Conservation (phyloP, 1,140 invertebrate genomes). For the Drosophila lowei region DNA sequence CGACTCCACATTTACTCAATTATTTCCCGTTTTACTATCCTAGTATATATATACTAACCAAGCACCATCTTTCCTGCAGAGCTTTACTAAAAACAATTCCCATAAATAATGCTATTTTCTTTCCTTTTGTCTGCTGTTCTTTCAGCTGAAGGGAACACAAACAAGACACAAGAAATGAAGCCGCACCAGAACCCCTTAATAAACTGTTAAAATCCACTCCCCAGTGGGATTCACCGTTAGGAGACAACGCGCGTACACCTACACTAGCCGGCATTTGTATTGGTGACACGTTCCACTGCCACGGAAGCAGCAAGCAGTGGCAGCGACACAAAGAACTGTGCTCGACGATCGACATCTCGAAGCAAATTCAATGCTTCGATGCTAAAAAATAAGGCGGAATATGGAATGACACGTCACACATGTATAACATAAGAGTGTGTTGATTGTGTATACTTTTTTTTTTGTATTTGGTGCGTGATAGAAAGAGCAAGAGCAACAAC, state of each 20-base stretch:
- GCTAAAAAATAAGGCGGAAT: slow-evolving; percentile 21
- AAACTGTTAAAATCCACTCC: slow-evolving; percentile 54
- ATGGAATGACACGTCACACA: slow-evolving; percentile 38
- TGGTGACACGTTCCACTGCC: slow-evolving; percentile 45
- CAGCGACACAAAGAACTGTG: slow-evolving; percentile 9
- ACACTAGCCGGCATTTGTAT: slow-evolving; percentile 26
- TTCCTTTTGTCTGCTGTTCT: slow-evolving; percentile 7
- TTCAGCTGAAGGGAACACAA: slow-evolving; percentile 41
- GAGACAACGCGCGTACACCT: slow-evolving; percentile 15
- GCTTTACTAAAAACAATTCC: background rate
- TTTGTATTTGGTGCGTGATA: slow-evolving; percentile 15
- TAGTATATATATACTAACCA: too few species aligned
- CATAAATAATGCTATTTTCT: slow-evolving; percentile 16
- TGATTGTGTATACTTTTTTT: slow-evolving; percentile 15
- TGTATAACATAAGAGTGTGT: slow-evolving; percentile 31
- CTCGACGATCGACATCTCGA: slow-evolving; percentile 9
- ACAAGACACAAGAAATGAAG: slow-evolving; percentile 42
- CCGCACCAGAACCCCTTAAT: slow-evolving; percentile 47
- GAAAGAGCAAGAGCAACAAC: slow-evolving; percentile 15
- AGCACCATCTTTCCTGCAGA: too few species aligned
- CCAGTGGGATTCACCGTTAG: slow-evolving; percentile 16
- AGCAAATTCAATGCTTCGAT: slow-evolving; percentile 64
- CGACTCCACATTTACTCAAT: too few species aligned
- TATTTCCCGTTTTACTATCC: too few species aligned
- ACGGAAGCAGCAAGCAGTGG: slow-evolving; percentile 29